These are phyloP conservation scores for Brachypteracias leptosomus DNA, from an alignment of 2,113 vertebrate species.

Conservation along the genomic window DNA sequence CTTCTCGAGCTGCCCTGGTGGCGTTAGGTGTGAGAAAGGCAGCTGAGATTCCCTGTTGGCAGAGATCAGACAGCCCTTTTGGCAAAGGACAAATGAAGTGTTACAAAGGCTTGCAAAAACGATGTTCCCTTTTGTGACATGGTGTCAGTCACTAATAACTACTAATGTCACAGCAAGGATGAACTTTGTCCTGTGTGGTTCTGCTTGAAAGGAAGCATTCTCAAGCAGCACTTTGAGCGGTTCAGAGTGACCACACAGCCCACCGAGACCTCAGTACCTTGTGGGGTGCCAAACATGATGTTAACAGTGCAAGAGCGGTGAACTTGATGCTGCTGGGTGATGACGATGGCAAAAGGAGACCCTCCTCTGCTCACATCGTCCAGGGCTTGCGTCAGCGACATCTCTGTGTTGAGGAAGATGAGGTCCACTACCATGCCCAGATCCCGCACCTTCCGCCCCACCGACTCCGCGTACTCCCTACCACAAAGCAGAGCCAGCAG, in stretches of 20 bases:
- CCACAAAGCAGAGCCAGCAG: conserved; percentile 34
- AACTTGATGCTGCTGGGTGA: conserved; percentile 97
- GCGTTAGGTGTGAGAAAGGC: neutral
- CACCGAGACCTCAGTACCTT: conserved; percentile 79
- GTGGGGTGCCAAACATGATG: conserved; percentile 96
- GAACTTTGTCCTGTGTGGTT: neutral
- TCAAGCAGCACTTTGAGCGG: neutral
- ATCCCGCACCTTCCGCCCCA: conserved; percentile 94
- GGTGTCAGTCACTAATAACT: neutral
- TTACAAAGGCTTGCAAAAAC: neutral
- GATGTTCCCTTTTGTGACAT: neutral
- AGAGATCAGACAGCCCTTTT: neutral
- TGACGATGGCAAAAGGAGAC: conserved; percentile 96
- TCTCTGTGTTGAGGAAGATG: conserved; percentile 98
- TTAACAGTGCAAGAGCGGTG: conserved; percentile 98
- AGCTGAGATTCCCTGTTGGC: neutral
- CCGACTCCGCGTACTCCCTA: conserved; percentile 96
- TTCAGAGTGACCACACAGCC: neutral
- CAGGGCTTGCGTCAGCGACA: conserved; percentile 93
- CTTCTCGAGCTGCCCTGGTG: neutral
- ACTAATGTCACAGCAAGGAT: neutral
- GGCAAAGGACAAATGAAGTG: neutral
- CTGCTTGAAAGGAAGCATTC: neutral
- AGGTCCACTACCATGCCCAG: conserved; percentile 98
- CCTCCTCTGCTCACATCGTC: conserved; percentile 95